Base-by-base conservation (phyloP, 1,140 invertebrate species). In the Caerostris darwini region DNA sequence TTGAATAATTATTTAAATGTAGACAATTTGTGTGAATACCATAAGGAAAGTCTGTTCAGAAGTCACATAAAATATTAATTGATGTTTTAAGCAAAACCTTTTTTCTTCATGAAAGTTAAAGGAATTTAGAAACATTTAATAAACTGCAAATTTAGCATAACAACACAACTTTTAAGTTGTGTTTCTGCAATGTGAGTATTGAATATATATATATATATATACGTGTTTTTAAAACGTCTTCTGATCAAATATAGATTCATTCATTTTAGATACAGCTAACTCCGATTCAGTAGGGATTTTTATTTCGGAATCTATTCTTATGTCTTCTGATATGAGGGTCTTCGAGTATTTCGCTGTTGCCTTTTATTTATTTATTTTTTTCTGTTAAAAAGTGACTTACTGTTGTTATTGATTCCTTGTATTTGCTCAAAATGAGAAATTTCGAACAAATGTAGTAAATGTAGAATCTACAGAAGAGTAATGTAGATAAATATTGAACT, bases 211-310 rank as follows among this genome's bases (percentile, higher is more conserved):
- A n/a, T n/a, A n/a, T n/a, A 77, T 34, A 34, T 77, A 34, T 34
- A 77, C 71, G 71, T 77, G 71, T 12, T 77, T 34, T 34, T 77
- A 77, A 77, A 77, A 77, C 71, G 71, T 77, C 71, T 77, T 50
- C 71, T 77, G 71, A 77, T 77, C 71, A 77, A 77, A 77, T 77
- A 77, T 77, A 77, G 71, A 77, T 77, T 77, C 71, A 77, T 77
- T 77, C 71, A 77, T 77, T 77, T 77, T 77, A 77, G 71, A 77
- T 77, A 77, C 71, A 77, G 34, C 71, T 77, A 53, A 77, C 71
- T 77, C 71, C 71, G 19, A 8, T 50, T 12, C 10, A 34, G 7
- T 14, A 10, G 19, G 12, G 19, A 50, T 77, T 50, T 77, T 50
- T 53, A 77, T 77, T 3, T 77, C 71, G 5, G 19, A 3, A 77